Base-by-base conservation (phyloP, 2,888 invertebrate genomes). In the Mellilla xanthometata region DNA sequence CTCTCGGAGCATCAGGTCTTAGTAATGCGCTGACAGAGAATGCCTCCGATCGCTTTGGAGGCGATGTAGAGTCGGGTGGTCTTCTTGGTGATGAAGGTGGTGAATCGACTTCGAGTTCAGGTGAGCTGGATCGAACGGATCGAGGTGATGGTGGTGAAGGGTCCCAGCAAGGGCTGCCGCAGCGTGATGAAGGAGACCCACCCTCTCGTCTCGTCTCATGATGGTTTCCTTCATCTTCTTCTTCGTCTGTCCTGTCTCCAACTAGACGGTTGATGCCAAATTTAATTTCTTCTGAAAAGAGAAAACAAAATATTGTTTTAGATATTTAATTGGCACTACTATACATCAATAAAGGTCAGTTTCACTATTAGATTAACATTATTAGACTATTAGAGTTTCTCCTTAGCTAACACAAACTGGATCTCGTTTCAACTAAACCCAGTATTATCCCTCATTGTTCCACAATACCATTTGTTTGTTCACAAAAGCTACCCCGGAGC, bases 201-300 rank as follows among this genome's bases (percentile, higher is more conserved):
- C 65, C 77, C 44, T 84, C 83, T 22, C 74, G 78, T 68, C 83
- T 73, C 26, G 77, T 71, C 28, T 76, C 74, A 49, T 76, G 73
- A 54, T 89, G 78, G 55, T 83, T 89, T 48, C 79, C 76, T 54
- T 91, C 88, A 58, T 91, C 90, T 62, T 91, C 91, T 54, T 91
- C 91, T 53, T 93, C 93, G 38, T 93, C 93, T 13, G 91, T 91
- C 27, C 92, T 92, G 58, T 92, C 91, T 10, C 91, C 92, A 22
- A 96, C 95, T 60, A 96, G 84, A 49, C 96, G 93, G 76, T 93
- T 95, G 66, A 96, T 94, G 48, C 96, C 95, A 67, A 96, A 96
- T 67, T 96, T 95, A 67, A 96, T 93, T 73, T 94, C 93, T 68
- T 95, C 96, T 96, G 93, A 76, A 74, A 69, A 55, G 56, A 56